phyloP scores from a whole-genome alignment of 2,888 invertebrate genomes.

The Willowsia nigromaculata region DNA sequence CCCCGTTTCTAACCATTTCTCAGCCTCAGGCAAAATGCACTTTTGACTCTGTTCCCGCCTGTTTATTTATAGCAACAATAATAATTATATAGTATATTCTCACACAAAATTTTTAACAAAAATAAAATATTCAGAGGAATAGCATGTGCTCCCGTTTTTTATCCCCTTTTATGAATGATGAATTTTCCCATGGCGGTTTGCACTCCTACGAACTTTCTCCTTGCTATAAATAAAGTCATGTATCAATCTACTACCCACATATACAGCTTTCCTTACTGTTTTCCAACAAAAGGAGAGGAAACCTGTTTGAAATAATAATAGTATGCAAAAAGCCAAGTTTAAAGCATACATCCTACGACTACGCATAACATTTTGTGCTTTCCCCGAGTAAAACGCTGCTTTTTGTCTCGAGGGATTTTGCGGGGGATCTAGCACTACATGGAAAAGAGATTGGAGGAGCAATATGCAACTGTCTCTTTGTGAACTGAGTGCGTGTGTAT shows the following conservation, averaged over 20 bases:
- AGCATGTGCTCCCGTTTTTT: not conserved
- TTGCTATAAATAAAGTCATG: too few relatives aligned
- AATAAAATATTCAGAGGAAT: not conserved
- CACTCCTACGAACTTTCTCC: not conserved
- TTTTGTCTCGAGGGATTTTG: conserved; percentile 29
- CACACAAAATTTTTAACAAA: not conserved
- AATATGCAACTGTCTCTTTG: conserved; percentile 41
- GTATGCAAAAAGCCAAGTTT: too few relatives aligned
- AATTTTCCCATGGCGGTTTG: not conserved
- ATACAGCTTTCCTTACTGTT: too few relatives aligned
- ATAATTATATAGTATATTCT: not conserved
- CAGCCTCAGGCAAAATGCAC: not conserved
- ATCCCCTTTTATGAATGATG: not conserved
- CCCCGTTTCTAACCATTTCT: not conserved
- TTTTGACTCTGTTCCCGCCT: not conserved
- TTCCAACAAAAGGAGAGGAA: too few relatives aligned
- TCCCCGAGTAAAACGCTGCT: not conserved
- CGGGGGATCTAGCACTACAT: conserved; percentile 19
- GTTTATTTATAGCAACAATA: too few relatives aligned
- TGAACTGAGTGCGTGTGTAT: not conserved
- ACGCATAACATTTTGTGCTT: not conserved
- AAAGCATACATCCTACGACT: too few relatives aligned
- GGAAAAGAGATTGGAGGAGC: conserved; percentile 1
- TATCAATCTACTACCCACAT: too few relatives aligned
- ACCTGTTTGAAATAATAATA: too few relatives aligned